These are phyloP conservation scores for Pseudococcus viburni DNA, from an alignment of 2,888 invertebrate genomes.

Conservation along the genomic window DNA sequence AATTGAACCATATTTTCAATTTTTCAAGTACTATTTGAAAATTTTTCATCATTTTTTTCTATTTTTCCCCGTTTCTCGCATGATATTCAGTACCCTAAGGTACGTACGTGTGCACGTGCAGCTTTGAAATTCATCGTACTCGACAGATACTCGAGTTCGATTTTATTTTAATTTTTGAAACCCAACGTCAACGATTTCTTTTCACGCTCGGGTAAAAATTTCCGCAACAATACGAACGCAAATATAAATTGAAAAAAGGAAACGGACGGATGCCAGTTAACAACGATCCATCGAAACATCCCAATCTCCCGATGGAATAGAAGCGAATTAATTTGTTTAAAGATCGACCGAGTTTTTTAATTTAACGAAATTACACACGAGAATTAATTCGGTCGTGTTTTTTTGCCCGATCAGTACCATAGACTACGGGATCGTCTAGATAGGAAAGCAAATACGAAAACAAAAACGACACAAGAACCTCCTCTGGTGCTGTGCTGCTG, in stretches of 20 bases:
- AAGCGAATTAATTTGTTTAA: slow-evolving; percentile 23
- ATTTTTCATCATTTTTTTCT: too few relatives aligned
- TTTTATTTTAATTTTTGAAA: neutral
- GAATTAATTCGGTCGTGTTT: neutral
- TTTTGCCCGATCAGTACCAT: neutral
- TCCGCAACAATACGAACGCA: neutral
- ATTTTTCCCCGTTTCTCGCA: too few relatives aligned
- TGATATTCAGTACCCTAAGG: too few relatives aligned
- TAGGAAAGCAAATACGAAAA: neutral
- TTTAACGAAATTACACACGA: slow-evolving; percentile 22
- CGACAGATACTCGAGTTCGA: neutral
- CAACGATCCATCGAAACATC: slow-evolving; percentile 2
- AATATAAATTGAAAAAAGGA: neutral
- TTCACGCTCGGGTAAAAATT: neutral
- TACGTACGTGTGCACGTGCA: too few relatives aligned
- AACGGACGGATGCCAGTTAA: neutral
- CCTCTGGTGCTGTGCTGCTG: neutral
- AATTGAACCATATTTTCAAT: too few relatives aligned
- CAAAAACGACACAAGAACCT: neutral
- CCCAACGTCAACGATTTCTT: neutral
- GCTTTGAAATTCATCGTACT: neutral
- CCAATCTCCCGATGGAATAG: slow-evolving; percentile 4
- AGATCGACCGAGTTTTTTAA: slow-evolving; percentile 30
- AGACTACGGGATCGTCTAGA: too few relatives aligned
- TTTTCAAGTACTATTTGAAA: too few relatives aligned